Conservation (phyloP, 2,113 vertebrate genomes). For the Thunnus thynnus region DNA sequence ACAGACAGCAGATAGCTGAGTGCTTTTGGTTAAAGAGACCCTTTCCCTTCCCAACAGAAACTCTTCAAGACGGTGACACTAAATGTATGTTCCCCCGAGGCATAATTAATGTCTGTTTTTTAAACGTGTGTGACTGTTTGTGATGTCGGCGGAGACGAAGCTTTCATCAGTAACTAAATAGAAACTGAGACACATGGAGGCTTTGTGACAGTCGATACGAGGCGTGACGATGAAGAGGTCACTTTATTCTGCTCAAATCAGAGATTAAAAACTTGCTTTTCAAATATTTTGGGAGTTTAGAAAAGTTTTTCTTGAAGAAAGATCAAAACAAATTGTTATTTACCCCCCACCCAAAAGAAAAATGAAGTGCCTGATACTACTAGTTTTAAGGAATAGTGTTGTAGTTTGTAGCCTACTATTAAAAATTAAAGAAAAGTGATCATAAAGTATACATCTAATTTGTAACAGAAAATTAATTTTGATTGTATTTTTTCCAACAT, state of each 20-base stretch:
- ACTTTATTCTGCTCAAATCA: neutral
- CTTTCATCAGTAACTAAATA: neutral
- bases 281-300: too few relatives aligned
- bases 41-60: conserved; percentile 21
- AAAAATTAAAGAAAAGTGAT: too few relatives aligned
- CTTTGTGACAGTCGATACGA: neutral
- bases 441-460: too few relatives aligned
- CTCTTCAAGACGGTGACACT: conserved; percentile 8
- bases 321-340: too few relatives aligned
- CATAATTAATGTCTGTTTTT: conserved; percentile 56
- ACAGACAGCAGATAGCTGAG: conserved; percentile 37
- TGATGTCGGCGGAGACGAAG: neutral
- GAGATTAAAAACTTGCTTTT: neutral
- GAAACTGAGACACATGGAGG: neutral
- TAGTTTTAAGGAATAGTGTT: too few relatives aligned
- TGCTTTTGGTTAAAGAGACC: conserved; percentile 35
- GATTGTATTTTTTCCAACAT: too few relatives aligned
- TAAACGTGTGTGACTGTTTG: neutral
- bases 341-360: too few relatives aligned
- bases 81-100: conserved; percentile 49
- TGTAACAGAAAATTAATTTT: too few relatives aligned
- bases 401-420: too few relatives aligned
- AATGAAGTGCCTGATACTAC: too few relatives aligned
- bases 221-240: neutral
- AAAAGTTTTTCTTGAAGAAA: too few relatives aligned